Base-by-base conservation (phyloP, 1,140 invertebrate species). In the Drosophila leontia region DNA sequence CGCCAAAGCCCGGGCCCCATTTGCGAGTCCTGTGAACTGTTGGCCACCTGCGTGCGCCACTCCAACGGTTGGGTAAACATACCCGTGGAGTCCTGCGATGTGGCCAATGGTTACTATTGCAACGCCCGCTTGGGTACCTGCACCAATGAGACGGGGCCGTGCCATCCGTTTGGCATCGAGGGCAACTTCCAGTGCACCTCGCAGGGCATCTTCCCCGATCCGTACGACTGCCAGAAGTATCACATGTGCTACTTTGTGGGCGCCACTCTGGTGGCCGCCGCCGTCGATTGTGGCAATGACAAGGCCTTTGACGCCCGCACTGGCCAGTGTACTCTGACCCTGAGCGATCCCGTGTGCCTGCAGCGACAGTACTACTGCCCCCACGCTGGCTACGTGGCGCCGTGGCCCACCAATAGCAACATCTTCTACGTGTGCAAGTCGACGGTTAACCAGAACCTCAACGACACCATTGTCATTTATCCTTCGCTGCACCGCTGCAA, bases 341-440 rank as follows among this genome's bases (percentile, higher is more conserved):
- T 92, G 6, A 61, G 68, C 7, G 82, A 91, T 60, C 12, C 48
- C 1, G 75, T 86, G 11, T 93, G 92, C 44, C 55, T 72, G 4
- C 55, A 78, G 42, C 63, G 69, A 5, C 91, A 92, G 23, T 92
- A 90, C 39, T 35, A 75, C 9, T 93, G 93, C 48, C 75, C 71
- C 12, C 57, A 67, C 19, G 82, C 79, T n/a, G 92, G 92, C 7
- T 81, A 91, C 58, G 90, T 82, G 37, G 91, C 82, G 0, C 44
- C 84, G 15, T 92, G 93, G 86, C 86, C 91, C 39, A 85, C 59
- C 23, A 93, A 93, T 55, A 68, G 85, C 3, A 92, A 91, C 58
- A 82, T 93, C 11, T 93, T 93, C 68, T 93, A 93, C 51, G 85
- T 93, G 12, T 93, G 93, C 74, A 87, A 93, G 59, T 84, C 91